Conservation (phyloP, 2,113 vertebrate genomes). For the Pristiophorus japonicus region DNA sequence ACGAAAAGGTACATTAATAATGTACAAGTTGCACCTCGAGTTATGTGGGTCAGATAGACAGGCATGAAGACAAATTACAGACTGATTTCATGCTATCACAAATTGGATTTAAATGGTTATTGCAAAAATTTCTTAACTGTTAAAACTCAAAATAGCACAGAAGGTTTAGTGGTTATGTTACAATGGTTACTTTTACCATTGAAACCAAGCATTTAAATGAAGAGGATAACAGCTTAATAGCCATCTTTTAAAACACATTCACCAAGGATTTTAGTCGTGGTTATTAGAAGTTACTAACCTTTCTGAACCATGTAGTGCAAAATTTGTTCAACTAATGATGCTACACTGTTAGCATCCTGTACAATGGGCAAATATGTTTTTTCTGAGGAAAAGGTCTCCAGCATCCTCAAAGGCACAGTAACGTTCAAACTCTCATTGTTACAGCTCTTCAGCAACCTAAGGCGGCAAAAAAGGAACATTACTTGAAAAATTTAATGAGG, state of each 20-base stretch:
- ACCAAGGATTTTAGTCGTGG: not conserved
- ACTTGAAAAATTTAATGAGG: not conserved
- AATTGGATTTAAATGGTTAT: not conserved
- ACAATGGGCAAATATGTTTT: slow-evolving; percentile 78
- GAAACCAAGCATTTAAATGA: not conserved
- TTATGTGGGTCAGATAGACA: not conserved
- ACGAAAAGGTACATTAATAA: not conserved
- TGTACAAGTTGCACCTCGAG: not conserved
- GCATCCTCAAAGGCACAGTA: slow-evolving; percentile 93
- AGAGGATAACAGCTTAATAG: not conserved
- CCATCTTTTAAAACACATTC: not conserved
- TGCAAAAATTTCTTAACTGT: not conserved
- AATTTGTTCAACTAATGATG: slow-evolving; percentile 87
- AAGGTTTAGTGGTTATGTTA: not conserved
- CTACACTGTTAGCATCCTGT: slow-evolving; percentile 71
- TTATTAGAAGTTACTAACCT: slow-evolving; percentile 61
- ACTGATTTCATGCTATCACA: not conserved
- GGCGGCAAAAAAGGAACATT: slow-evolving; percentile 38
- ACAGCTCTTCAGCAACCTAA: slow-evolving; percentile 76
- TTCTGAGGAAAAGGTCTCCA: slow-evolving; percentile 90
- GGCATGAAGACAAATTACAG: not conserved
- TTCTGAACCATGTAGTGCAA: slow-evolving; percentile 97
- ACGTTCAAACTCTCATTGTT: slow-evolving; percentile 81
- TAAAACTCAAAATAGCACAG: not conserved
- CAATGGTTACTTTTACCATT: no score